Evolutionary conservation across 2,888 invertebrate genomes (phyloP).

Genomic region (Eremobia ochroleuca): DNA sequence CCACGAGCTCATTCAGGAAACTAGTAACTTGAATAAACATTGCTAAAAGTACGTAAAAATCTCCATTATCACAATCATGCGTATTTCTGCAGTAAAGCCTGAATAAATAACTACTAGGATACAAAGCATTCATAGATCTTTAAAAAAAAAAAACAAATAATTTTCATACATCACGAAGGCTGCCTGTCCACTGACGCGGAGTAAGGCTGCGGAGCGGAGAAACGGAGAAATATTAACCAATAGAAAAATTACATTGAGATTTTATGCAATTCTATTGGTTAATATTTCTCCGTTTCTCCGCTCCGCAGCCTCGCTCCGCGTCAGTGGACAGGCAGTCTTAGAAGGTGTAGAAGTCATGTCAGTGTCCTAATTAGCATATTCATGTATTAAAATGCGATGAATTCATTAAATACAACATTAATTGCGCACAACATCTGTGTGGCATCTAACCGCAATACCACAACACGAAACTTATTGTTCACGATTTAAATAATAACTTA

Average conservation of each 20-base stretch:
- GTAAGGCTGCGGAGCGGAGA: no score
- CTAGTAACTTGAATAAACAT: no score
- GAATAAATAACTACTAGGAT: not conserved
- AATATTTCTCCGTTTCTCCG: no score
- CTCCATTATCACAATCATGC: no score
- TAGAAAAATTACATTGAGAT: no score
- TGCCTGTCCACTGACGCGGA: no score
- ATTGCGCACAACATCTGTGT: slow-evolving; percentile 32
- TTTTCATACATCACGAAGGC: slow-evolving; percentile 1
- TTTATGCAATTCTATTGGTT: no score
- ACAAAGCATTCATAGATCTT: slow-evolving; percentile 13
- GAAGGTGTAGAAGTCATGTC: slow-evolving; percentile 35
- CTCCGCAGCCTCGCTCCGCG: no score
- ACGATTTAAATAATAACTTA: slow-evolving; percentile 32
- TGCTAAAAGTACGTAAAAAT: no score
- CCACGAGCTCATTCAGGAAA: no score
- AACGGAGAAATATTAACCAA: no score
- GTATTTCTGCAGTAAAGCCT: not conserved
- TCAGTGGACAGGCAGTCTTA: no score
- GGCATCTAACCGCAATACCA: slow-evolving; percentile 37
- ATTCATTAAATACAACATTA: slow-evolving; percentile 29
- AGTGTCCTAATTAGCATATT: slow-evolving; percentile 36
- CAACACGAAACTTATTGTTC: slow-evolving; percentile 29
- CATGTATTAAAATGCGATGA: slow-evolving; percentile 30
- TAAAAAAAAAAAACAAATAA: slow-evolving; percentile 22